A percentile compares a stretch with the other conserved stretches of the same genome.
phyloP scores from a whole-genome alignment of 2,113 vertebrate genomes.

The Ptyas mucosa region DNA sequence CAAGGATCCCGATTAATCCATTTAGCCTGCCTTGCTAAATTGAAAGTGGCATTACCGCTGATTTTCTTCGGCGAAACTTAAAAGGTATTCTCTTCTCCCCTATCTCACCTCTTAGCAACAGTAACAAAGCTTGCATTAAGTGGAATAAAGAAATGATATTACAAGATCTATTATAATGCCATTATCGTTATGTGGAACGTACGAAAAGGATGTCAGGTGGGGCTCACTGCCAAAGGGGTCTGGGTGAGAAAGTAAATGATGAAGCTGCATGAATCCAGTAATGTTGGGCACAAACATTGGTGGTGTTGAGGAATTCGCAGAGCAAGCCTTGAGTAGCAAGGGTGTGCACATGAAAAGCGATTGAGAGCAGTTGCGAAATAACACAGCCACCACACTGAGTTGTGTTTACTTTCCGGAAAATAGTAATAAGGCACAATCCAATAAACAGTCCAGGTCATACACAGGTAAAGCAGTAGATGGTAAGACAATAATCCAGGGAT shows the following conservation, averaged over 20 bases:
- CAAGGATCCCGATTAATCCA: not conserved
- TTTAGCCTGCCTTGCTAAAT: not conserved
- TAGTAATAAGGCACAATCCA: too few species aligned
- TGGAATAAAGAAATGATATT: conserved; percentile 15
- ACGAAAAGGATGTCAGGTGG: not conserved
- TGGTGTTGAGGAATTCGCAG: too few species aligned
- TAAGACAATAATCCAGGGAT: too few species aligned
- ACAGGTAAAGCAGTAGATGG: too few species aligned
- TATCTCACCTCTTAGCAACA: conserved; percentile 8
- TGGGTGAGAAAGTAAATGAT: not conserved
- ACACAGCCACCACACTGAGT: too few species aligned
- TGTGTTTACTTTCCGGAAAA: too few species aligned
- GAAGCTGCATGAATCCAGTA: not conserved
- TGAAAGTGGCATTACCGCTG: not conserved
- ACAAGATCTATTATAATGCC: conserved; percentile 16
- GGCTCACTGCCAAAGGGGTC: not conserved
- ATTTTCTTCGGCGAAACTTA: not conserved
- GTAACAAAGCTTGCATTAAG: not conserved
- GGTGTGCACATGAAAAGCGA: too few species aligned
- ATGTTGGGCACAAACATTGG: not conserved
- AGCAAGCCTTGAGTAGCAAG: too few species aligned
- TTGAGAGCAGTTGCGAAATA: too few species aligned
- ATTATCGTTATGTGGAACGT: conserved; percentile 3
- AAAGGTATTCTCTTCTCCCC: conserved; percentile 8
- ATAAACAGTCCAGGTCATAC: too few species aligned